Evolutionary conservation across 2,797 vertebrate genomes (phyloP), one percentile per base, ranked within the genome.

Genomic region (Acanthis flammea): DNA sequence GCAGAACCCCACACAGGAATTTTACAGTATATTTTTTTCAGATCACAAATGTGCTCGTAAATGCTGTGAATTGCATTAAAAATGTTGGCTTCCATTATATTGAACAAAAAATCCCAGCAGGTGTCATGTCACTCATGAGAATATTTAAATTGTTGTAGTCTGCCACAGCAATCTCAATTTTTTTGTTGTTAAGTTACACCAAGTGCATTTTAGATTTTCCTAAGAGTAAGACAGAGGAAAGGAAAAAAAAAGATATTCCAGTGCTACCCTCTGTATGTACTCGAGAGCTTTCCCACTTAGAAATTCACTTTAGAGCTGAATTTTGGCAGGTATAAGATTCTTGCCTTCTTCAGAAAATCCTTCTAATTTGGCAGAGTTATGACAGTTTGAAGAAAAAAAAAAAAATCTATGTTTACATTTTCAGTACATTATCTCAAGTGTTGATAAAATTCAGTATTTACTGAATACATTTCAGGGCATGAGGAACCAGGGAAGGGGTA

Each of bases 231-330:
- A 55, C 0, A 79, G 60, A 63, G 13, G 5, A 73, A 33, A 50
- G 9, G 24, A 35, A 28, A 41, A 41, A 41, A 72, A 28, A 50
- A 62, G 3, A 54, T 58, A 62, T 68, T 55, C 63, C 18, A 74
- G 30, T 42, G 57, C 23, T 76, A 53, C 41, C 0, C 0, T 31
- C 23, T 28, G n/a, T 30, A 54, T 0, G 0, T 35, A 70, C 7
- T 18, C 15, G 41, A 48, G 57, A 48, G 22, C 14, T 27, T 41
- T 74, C 35, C 54, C 12, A 6, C 45, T 71, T 67, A 35, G 14
- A 44, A 86, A 55, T 65, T 90, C 22, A 58, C 31, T 70, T 51
- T 15, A 24, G 37, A 74, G 68, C 6, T 77, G 33, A 61, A 60
- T 65, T 83, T 48, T 67, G 28, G 30, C 58, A 8, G 44, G 57